These are phyloP conservation scores for Periophthalmodon schlosseri DNA, from an alignment of 2,113 vertebrate genomes.

Conservation along the genomic window DNA sequence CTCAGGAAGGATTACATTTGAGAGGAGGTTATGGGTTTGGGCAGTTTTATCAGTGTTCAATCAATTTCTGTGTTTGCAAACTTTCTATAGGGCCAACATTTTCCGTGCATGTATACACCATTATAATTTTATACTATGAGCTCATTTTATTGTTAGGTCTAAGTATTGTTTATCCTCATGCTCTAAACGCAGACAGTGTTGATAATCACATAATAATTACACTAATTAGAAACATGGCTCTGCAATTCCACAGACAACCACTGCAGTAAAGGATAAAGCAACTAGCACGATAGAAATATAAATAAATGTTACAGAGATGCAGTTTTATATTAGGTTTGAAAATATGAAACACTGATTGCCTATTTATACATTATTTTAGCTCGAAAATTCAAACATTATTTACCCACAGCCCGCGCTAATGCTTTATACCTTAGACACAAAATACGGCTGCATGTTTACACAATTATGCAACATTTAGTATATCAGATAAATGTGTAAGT, in stretches of 20 bases:
- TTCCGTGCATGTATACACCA: not conserved
- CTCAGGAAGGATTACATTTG: constrained; percentile 24
- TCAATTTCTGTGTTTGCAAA: not conserved
- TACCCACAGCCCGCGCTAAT: not conserved
- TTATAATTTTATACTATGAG: not conserved
- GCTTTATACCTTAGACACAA: no score
- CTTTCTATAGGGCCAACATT: not conserved
- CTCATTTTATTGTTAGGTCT: not conserved
- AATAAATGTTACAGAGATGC: not conserved
- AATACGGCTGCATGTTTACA: no score
- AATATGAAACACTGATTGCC: not conserved
- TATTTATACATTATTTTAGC: not conserved
- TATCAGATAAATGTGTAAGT: no score
- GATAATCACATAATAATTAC: constrained; percentile 8
- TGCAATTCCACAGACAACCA: not conserved
- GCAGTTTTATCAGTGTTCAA: not conserved
- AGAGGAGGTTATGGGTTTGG: constrained; percentile 1
- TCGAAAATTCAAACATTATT: not conserved
- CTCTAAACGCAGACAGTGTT: constrained; percentile 3
- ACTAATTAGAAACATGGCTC: constrained; percentile 6
- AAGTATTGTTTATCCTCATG: not conserved
- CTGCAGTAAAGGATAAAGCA: not conserved
- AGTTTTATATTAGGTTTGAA: not conserved
- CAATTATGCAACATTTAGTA: no score
- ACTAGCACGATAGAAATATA: not conserved